phyloP scores from a whole-genome alignment of 2,113 vertebrate species.

The Nymphicus hollandicus region DNA sequence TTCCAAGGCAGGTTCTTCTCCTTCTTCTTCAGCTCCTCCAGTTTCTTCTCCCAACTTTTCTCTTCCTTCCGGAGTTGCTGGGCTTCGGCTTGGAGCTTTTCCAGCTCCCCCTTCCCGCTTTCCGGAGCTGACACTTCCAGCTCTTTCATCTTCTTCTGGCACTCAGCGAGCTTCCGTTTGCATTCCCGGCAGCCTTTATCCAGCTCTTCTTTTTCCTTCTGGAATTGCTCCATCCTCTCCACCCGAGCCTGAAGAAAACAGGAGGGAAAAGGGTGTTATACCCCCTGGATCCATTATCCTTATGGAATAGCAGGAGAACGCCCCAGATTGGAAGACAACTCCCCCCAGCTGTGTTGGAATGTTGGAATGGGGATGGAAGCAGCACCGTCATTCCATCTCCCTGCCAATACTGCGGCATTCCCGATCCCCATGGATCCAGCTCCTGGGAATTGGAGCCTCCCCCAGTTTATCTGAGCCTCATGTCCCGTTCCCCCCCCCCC shows the following conservation, averaged over 20 bases:
- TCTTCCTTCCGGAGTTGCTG: constrained; percentile 82
- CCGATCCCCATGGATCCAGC: too few relatives aligned
- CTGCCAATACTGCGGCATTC: too few relatives aligned
- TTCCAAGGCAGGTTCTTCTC: constrained; percentile 90
- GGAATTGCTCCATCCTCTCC: constrained; percentile 87
- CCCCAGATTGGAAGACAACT: too few relatives aligned
- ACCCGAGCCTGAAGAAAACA: constrained; percentile 74
- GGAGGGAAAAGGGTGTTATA: accelerated
- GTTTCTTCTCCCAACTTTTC: constrained; percentile 74
- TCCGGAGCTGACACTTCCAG: constrained; percentile 47
- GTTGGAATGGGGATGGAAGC: too few relatives aligned
- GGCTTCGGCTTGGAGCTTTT: constrained; percentile 72
- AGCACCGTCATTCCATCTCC: too few relatives aligned
- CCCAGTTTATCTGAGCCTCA: too few relatives aligned
- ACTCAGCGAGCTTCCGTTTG: constrained; percentile 73
- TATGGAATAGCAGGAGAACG: neutral
- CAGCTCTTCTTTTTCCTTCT: constrained; percentile 85
- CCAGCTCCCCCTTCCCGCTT: constrained; percentile 62
- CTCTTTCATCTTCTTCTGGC: constrained; percentile 75
- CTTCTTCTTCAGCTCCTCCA: constrained; percentile 78
- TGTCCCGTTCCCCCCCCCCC: too few relatives aligned
- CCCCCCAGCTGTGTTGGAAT: too few relatives aligned
- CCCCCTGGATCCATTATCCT: neutral
- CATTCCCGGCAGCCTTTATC: constrained; percentile 77
- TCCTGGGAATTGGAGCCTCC: too few relatives aligned